Evolutionary conservation across 2,888 invertebrate genomes (phyloP).

Genomic region (Campoletis raptor): DNA sequence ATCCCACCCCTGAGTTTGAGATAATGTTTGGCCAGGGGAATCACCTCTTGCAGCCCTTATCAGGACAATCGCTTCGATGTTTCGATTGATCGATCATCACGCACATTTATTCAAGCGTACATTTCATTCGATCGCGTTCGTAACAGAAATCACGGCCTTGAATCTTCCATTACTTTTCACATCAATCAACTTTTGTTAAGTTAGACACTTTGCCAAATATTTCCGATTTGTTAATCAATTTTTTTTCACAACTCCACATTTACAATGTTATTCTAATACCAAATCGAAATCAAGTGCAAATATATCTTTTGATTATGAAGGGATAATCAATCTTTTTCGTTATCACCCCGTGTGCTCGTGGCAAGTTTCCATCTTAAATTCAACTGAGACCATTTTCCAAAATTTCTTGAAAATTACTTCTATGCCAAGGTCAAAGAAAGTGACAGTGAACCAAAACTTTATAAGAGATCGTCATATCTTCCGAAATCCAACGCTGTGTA

Average conservation of each 20-base stretch:
- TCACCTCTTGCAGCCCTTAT: constrained; percentile 27
- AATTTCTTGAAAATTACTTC: too few species aligned
- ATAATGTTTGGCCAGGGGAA: constrained; percentile 46
- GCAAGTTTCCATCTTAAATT: not conserved
- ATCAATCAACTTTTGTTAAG: not conserved
- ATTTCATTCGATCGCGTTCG: not conserved
- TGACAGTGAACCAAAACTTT: too few species aligned
- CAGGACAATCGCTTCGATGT: constrained; percentile 20
- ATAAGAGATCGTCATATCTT: not conserved
- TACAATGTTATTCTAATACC: not conserved
- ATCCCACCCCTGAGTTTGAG: constrained; percentile 66
- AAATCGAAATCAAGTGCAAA: not conserved
- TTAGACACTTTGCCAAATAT: not conserved
- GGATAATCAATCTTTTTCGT: not conserved
- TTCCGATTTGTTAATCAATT: not conserved
- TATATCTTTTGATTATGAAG: not conserved
- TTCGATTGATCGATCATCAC: constrained; percentile 44
- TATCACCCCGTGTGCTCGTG: not conserved
- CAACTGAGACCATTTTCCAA: not conserved
- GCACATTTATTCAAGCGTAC: constrained; percentile 28
- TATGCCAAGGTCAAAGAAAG: not conserved
- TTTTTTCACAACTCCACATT: not conserved
- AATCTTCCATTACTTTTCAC: constrained; percentile 18
- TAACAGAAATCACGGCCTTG: not conserved
- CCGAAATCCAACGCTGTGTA: not conserved